Evolutionary conservation across 2,113 vertebrate genomes (phyloP), one percentile per base, ranked within the genome.

Genomic region (Ranitomeya variabilis): DNA sequence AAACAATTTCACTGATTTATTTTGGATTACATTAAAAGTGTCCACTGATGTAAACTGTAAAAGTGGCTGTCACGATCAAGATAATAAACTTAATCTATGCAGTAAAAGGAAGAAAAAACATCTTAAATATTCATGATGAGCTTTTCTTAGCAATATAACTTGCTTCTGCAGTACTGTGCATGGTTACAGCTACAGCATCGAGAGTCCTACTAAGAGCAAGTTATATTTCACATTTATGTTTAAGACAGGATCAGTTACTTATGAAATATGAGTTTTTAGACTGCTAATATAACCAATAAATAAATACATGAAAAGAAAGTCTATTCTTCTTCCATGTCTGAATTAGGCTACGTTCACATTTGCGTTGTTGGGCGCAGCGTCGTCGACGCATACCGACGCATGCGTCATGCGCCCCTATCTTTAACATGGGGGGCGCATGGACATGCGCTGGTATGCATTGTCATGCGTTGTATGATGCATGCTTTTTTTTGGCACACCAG

Each of bases 1-100:
- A 83, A 83, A 83, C 60, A 15, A 83, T 81, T 83, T 67, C 45
- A 23, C 81, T 67, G 62, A 83, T 83, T 83, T 67, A 83, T 83
- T 52, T 67, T 21, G 31, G 37, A 83, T 83, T 83, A 67, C 37
- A 66, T 83, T 83, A 67, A 83, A 83, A n/a, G 64, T 83, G 81
- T 66, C 37, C 81, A 67, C 6, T 64, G 26, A 21, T 67, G 55
- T 81, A 83, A 83, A 83, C 81, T 69, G 62, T 10, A 69, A 83
- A 83, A 67, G 81, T 83, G 62, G 62, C 81, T 83, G 62, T 69
- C 81, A 69, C 37, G 14, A 37, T 6, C 23, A 59, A 37, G 55
- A 59, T 19, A 19, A 62, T n/a, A 81, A 31, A 60, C 59, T 81
- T 81, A 81, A 81, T 55, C 79, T 81, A 59, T 19, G 79, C 79